Evolutionary conservation across 1,140 invertebrate genomes (phyloP).

Genomic region (Paraescarpia echinospica): DNA sequence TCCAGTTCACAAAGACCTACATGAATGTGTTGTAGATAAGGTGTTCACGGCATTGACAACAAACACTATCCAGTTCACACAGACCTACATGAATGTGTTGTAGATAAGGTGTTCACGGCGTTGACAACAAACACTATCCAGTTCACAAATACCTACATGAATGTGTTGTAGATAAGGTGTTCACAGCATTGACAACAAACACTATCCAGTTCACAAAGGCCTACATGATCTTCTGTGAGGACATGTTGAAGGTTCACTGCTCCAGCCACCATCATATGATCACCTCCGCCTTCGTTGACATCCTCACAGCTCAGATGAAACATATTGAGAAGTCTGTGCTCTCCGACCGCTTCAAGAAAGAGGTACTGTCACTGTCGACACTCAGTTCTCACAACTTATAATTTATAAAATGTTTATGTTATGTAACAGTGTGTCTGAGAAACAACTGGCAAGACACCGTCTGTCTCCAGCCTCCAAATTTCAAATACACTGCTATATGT

Average conservation of each 20-base stretch:
- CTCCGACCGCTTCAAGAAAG: background rate
- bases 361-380: background rate
- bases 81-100: conserved; percentile 62
- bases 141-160: background rate
- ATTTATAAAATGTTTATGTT: too few species aligned
- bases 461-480: too few species aligned
- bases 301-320: conserved; percentile 68
- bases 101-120: background rate
- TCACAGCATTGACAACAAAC: conserved; percentile 71
- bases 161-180: conserved; percentile 63
- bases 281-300: conserved; percentile 66
- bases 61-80: conserved; percentile 73
- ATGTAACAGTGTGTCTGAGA: too few species aligned
- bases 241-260: conserved; percentile 70
- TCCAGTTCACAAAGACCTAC: background rate
- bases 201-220: conserved; percentile 72
- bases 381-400: too few species aligned
- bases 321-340: background rate
- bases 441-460: too few species aligned
- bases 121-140: background rate
- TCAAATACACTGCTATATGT: too few species aligned
- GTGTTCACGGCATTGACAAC: conserved; percentile 70
- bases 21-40: conserved; percentile 58
- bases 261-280: conserved; percentile 68
- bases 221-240: conserved; percentile 68